A percentile compares a stretch with the other conserved stretches of the same genome.
These are phyloP conservation scores for Enteromius argenteus DNA, from an alignment of 2,797 vertebrate species.

Conservation along the genomic window DNA sequence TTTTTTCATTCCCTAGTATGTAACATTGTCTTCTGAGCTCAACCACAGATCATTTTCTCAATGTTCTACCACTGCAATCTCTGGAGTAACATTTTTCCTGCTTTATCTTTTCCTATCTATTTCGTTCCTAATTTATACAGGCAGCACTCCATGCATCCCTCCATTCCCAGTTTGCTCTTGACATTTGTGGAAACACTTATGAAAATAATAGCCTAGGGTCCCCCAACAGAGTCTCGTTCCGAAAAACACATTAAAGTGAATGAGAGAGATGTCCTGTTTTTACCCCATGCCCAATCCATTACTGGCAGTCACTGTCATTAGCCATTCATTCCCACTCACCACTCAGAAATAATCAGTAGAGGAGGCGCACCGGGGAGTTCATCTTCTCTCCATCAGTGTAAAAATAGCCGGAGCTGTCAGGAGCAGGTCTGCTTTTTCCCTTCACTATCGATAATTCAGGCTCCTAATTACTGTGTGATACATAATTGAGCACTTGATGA, in stretches of 20 bases:
- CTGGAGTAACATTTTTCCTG: background rate
- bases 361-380: conserved; percentile 53
- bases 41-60: conserved; percentile 14
- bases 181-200: conserved; percentile 40
- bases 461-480: conserved; percentile 62
- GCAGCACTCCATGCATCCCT: background rate
- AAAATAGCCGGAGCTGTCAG: conserved; percentile 77
- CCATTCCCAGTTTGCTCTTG: conserved; percentile 13
- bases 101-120: conserved; percentile 22
- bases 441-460: conserved; percentile 61
- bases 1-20: background rate
- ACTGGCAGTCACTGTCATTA: conserved; percentile 56
- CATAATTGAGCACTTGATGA: conserved; percentile 60
- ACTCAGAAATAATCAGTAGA: conserved; percentile 57
- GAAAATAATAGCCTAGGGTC: conserved; percentile 50
- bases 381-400: conserved; percentile 62
- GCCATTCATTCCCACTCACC: conserved; percentile 54
- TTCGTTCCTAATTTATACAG: conserved; percentile 32
- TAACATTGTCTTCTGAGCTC: conserved; percentile 7
- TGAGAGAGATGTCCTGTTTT: conserved; percentile 17
- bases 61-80: conserved; percentile 21
- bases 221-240: conserved; percentile 15
- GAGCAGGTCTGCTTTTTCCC: conserved; percentile 53
- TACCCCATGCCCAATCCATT: conserved; percentile 43
- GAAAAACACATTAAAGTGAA: conserved; percentile 42